Base-by-base conservation (phyloP, 2,888 invertebrate species). In the Cryptocephalus moraei region DNA sequence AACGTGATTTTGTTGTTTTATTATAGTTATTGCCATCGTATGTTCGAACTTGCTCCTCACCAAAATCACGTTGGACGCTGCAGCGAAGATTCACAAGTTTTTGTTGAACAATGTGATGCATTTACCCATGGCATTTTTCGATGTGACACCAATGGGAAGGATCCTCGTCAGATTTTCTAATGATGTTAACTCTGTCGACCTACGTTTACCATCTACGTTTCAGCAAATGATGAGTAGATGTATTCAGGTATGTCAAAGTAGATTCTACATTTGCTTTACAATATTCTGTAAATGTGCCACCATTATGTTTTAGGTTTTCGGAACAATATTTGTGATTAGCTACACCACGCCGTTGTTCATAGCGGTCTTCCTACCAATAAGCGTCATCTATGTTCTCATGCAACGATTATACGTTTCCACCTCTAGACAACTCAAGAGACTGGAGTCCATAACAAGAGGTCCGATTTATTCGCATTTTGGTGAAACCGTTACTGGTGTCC, bases 391-490 rank as follows among this genome's bases (percentile, higher is more conserved):
- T 73, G 91, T 88, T 71, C 79, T 90, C 58, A 84, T 91, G 55
- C 91, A 96, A 80, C 80, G 91, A 56, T 91, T 94, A 74, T 97
- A 94, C 73, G 91, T 96, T 54, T 84, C 90, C 4, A 86, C 93
- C 0, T 94, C 95, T 4, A 75, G 95, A 12, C 96, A 97, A 68
- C 72, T 97, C 57, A 95, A 95, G 73, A 79, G 97, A 44, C 73
- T 97, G 49, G 92, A 94, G 69, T 94, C 94, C 0, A 84, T 94
- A 0, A 90, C 92, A 1, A 79, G 94, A 46, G 96, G 95, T 33
- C 96, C 96, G 1, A 92, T 97, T 62, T 96, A 93, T 73, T 92
- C 94, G 9, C 95, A 95, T 73, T 95, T 97, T 64, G 86, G 91
- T 14, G 96, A 97, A 75, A 92, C 91, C 39, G 83, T 97, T 44